These are phyloP conservation scores for Azorinus chamasolen DNA, from an alignment of 2,888 invertebrate genomes.

Conservation along the genomic window DNA sequence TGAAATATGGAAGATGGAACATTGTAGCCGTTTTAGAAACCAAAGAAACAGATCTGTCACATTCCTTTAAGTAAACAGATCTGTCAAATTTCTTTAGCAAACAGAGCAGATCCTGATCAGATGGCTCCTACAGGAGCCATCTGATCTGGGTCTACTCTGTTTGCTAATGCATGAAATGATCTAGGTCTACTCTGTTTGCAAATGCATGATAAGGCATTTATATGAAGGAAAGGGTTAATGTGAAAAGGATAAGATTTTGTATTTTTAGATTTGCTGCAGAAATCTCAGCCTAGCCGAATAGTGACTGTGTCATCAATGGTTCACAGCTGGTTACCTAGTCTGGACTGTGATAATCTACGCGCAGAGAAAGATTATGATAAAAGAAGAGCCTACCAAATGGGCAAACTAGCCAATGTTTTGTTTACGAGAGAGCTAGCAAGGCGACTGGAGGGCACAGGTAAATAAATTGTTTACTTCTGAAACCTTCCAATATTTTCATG, in stretches of 20 bases:
- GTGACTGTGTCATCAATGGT: slow-evolving; percentile 78
- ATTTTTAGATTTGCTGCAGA: slow-evolving; percentile 74
- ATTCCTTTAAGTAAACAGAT: too few species aligned
- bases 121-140: too few species aligned
- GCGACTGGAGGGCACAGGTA: slow-evolving; percentile 78
- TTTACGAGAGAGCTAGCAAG: slow-evolving; percentile 83
- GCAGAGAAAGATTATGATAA: slow-evolving; percentile 72
- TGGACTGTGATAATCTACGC: slow-evolving; percentile 74
- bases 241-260: background rate
- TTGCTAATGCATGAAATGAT: too few species aligned
- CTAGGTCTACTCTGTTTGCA: too few species aligned
- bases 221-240: background rate
- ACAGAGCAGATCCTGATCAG: too few species aligned
- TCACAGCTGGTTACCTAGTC: slow-evolving; percentile 65
- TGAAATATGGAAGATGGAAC: too few species aligned
- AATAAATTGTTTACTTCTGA: too few species aligned
- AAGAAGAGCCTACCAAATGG: slow-evolving; percentile 77
- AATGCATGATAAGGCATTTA: background rate
- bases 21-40: too few species aligned
- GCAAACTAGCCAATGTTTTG: slow-evolving; percentile 84
- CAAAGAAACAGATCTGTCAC: too few species aligned
- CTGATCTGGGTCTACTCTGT: too few species aligned
- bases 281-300: slow-evolving; percentile 74
- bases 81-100: too few species aligned
- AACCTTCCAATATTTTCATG: too few species aligned